phyloP scores from a whole-genome alignment of 2,113 vertebrate genomes.

The Microtus oregoni region DNA sequence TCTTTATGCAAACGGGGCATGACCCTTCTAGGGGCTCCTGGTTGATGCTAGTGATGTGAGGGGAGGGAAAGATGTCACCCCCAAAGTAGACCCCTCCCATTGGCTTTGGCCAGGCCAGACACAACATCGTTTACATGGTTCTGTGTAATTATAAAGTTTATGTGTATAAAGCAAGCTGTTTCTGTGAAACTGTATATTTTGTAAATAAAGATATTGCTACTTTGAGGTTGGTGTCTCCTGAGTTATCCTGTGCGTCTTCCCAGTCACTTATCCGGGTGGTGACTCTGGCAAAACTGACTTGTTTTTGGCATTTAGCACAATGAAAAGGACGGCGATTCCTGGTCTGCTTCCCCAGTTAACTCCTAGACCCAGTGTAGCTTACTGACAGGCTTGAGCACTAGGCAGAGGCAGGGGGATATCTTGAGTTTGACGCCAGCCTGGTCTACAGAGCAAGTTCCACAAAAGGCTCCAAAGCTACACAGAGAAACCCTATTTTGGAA shows the following conservation, averaged over 20 bases:
- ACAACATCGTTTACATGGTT: slow-evolving; percentile 81
- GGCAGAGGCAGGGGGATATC: too few species aligned
- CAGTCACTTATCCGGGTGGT: neutral
- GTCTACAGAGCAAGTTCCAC: too few species aligned
- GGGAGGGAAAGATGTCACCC: slow-evolving; percentile 35
- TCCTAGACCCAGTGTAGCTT: too few species aligned
- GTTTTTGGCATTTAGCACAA: neutral
- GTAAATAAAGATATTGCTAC: slow-evolving; percentile 94
- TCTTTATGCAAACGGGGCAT: slow-evolving; percentile 67
- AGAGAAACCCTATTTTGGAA: too few species aligned
- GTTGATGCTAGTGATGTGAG: slow-evolving; percentile 34
- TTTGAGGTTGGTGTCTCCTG: slow-evolving; percentile 84
- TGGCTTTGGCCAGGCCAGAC: slow-evolving; percentile 71
- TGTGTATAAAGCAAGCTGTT: slow-evolving; percentile 89
- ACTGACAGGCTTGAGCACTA: too few species aligned
- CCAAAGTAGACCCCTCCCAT: neutral
- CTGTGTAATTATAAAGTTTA: slow-evolving; percentile 79
- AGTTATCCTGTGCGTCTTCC: neutral
- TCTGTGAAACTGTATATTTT: slow-evolving; percentile 95
- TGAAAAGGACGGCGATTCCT: neutral
- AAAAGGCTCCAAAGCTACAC: too few species aligned
- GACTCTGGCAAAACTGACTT: too few species aligned
- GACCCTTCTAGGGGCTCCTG: slow-evolving; percentile 51
- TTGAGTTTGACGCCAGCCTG: too few species aligned
- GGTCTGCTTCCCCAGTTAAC: neutral